Base-by-base conservation (phyloP, 2,888 invertebrate species). In the Pseudococcus viburni region DNA sequence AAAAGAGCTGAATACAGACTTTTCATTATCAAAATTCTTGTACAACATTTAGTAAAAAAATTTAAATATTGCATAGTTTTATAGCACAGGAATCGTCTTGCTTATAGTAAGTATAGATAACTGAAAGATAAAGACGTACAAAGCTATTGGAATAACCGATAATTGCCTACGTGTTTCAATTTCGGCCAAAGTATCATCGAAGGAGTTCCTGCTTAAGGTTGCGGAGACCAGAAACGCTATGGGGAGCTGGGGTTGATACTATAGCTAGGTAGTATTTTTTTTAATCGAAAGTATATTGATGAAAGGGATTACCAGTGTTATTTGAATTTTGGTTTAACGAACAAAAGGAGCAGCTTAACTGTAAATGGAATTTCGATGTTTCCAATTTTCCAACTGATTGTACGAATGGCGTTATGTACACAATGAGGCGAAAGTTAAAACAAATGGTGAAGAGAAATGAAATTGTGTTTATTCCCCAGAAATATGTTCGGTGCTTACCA, bases 341-440 rank as follows among this genome's bases (percentile, higher is more conserved):
- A 83, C 80, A 83, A 83, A 83, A 83, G 80, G 80, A 83, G 46
- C 80, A 83, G 80, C 80, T 83, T 83, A 83, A 46, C 80, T 17
- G 80, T 83, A 83, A 83, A 83, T 83, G 80, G 80, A 83, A 83
- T 83, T 83, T 83, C 80, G 80, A 83, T 83, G 80, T 83, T 83
- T 83, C 46, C 80, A 83, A 83, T 83, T 83, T 83, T 83, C 80
- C 80, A 46, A 46, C 80, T 83, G 80, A 83, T 83, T 83, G 80
- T 83, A 83, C 80, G 80, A 46, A 19, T 83, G 80, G 80, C 19
- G 80, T 83, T 83, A 83, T 83, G 80, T 83, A 83, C 80, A 83
- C 80, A 83, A 83, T 83, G 80, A 46, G 80, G 46, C 80, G 80
- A 83, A 83, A 83, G 46, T 83, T 83, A 33, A 83, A 46, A 83